phyloP scores from a whole-genome alignment of 2,888 invertebrate genomes.

The Chaetogeoica ovagalla region DNA sequence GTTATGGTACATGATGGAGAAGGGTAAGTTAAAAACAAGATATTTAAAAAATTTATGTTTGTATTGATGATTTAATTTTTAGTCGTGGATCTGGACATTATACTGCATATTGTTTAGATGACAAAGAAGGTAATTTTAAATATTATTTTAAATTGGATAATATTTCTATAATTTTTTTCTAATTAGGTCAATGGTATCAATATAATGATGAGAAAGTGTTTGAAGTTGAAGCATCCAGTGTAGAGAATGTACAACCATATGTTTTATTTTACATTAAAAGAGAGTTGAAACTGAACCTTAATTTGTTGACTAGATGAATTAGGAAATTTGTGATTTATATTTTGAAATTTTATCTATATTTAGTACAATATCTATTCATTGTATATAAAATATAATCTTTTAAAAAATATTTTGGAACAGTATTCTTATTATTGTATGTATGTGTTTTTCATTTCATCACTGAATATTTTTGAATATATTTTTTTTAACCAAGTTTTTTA shows the following conservation, averaged over 20 bases:
- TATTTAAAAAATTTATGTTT: neutral
- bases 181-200: constrained; percentile 74
- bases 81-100: constrained; percentile 84
- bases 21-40: constrained; percentile 63
- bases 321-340: neutral
- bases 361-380: constrained; percentile 7
- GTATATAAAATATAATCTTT: constrained; percentile 25
- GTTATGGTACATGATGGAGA: constrained; percentile 82
- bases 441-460: constrained; percentile 29
- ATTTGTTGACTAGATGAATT: neutral
- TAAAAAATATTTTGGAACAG: constrained; percentile 28
- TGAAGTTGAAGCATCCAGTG: constrained; percentile 68
- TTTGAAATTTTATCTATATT: neutral
- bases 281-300: constrained; percentile 24
- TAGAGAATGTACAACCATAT: constrained; percentile 80
- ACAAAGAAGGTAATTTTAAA: constrained; percentile 62
- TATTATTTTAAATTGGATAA: neutral
- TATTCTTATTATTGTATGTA: constrained; percentile 37
- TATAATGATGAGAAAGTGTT: constrained; percentile 85
- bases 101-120: constrained; percentile 80
- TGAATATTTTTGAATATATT: neutral
- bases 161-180: constrained; percentile 55
- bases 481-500: constrained; percentile 16
- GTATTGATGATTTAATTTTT: constrained; percentile 57
- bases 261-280: constrained; percentile 81